phyloP scores from a whole-genome alignment of 92 coral and sea anemone genomes.

The Porites divaricata region DNA sequence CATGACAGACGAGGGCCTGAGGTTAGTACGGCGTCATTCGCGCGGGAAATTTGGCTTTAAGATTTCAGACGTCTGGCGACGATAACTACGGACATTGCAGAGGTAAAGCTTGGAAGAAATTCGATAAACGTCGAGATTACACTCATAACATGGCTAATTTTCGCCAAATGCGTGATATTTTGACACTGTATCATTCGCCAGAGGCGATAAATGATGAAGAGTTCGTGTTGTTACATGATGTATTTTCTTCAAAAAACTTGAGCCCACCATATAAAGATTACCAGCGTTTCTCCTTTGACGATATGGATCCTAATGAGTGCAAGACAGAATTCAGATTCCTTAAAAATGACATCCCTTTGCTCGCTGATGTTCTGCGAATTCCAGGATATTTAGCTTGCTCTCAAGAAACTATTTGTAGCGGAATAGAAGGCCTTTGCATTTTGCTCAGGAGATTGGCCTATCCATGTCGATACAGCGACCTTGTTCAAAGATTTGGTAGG shows the following conservation, averaged over 20 bases:
- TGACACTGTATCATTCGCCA: neutral
- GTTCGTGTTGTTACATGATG: slow-evolving; percentile 4
- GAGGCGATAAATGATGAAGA: slow-evolving; percentile 8
- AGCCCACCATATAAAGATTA: neutral
- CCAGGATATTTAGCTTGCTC: no score
- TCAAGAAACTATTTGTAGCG: slow-evolving; percentile 9
- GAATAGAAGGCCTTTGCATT: slow-evolving; percentile 26
- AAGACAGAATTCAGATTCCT: no score
- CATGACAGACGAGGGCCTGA: slow-evolving; percentile 8
- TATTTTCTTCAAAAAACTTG: slow-evolving; percentile 3
- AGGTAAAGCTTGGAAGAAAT: no score
- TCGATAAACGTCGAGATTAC: no score
- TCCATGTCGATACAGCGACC: slow-evolving; percentile 28
- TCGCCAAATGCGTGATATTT: no score
- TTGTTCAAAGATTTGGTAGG: slow-evolving; percentile 26
- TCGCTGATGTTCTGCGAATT: no score
- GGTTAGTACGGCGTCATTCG: slow-evolving; percentile 24
- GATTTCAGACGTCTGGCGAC: neutral
- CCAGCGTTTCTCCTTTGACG: no score
- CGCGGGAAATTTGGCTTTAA: neutral
- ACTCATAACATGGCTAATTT: no score
- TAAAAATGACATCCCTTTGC: no score
- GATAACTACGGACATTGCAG: no score
- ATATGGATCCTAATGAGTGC: no score
- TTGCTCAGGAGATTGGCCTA: slow-evolving; percentile 33